Evolutionary conservation across 2,113 vertebrate species (phyloP), one percentile per base, ranked within the genome.

Genomic region (Fregata magnificens): DNA sequence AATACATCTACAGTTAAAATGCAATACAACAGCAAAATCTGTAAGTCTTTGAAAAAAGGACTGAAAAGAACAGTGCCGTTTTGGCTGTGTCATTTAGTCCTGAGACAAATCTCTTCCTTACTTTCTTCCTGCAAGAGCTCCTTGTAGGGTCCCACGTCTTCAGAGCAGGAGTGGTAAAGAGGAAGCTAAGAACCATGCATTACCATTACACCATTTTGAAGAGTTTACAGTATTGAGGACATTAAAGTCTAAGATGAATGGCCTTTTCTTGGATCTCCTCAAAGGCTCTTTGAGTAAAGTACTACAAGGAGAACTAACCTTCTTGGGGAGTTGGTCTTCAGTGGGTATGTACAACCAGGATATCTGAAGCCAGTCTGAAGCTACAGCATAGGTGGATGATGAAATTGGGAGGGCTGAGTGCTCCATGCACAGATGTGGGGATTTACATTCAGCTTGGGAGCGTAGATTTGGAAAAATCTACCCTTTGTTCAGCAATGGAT

Each of bases 351-450:
- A 59, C 32, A 70, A 7, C 16, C 9, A 44, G 29, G 26, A 74
- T 7, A 58, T 44, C 55, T 71, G 70, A 86, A 81, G 20, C 5
- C 19, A 44, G 17, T 72, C 22, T 85, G 71, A 86, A 93, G 11
- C 3, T 84, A 16, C 13, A 86, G 5, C 14, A 18, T 17, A 38
- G 7, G 5, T 52, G 29, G n/a, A 12, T 61, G 10, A 49, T 62
- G 32, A 42, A 90, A 66, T 0, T 63, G 22, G 6, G 36, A 74
- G 25, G 7, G 4, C 6, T 56, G 17, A 77, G 13, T 55, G 9
- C 14, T 76, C 28, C 34, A 14, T n/a, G 20, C 7, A 78, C 4
- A 15, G 7, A 38, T 71, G 7, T 1, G 0, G 32, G 7, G 11
- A 84, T 89, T 91, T 58, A 36, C 36, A 36, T 71, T 56, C 44